A percentile compares a stretch with the other conserved stretches of the same genome.
These are phyloP conservation scores for Neodontobutis hainanensis DNA, from an alignment of 2,113 vertebrate genomes.

Conservation along the genomic window DNA sequence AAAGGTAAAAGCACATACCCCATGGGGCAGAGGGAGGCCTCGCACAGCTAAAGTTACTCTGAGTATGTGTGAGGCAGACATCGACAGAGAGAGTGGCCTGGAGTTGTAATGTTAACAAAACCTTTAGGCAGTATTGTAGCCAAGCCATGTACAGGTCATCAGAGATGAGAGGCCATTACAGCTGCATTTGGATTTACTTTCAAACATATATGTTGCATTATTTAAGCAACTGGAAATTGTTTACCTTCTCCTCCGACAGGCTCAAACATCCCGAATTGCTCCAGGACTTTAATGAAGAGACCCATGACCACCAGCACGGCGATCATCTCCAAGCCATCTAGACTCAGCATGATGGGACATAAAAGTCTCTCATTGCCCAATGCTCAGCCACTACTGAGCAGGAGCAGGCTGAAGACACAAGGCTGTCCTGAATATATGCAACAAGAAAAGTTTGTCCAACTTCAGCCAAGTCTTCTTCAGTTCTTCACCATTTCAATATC, in stretches of 20 bases:
- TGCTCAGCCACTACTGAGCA: constrained; percentile 6
- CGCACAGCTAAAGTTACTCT: constrained; percentile 73
- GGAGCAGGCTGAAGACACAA: constrained; percentile 18
- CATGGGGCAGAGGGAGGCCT: constrained; percentile 56
- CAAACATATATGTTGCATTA: neutral
- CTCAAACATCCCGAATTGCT: constrained; percentile 98
- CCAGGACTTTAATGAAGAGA: constrained; percentile 96
- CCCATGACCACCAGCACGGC: constrained; percentile 95
- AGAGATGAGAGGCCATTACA: constrained; percentile 21
- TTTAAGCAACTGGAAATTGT: neutral
- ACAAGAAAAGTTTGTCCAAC: constrained; percentile 20
- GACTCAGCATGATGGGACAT: constrained; percentile 84
- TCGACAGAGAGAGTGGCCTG: constrained; percentile 35
- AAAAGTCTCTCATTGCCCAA: constrained; percentile 62
- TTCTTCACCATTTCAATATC: constrained; percentile 19
- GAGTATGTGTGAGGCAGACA: constrained; percentile 14
- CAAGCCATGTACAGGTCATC: constrained; percentile 35
- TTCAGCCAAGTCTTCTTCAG: constrained; percentile 12
- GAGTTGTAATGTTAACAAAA: constrained; percentile 64
- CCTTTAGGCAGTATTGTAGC: constrained; percentile 43
- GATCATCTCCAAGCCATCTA: constrained; percentile 97
- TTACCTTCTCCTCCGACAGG: constrained; percentile 94
- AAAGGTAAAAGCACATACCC: constrained; percentile 73
- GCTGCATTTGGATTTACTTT: neutral
- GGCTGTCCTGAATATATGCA: constrained; percentile 6